phyloP scores from a whole-genome alignment of 2,113 vertebrate genomes.

The Drymodes brunneopygia region DNA sequence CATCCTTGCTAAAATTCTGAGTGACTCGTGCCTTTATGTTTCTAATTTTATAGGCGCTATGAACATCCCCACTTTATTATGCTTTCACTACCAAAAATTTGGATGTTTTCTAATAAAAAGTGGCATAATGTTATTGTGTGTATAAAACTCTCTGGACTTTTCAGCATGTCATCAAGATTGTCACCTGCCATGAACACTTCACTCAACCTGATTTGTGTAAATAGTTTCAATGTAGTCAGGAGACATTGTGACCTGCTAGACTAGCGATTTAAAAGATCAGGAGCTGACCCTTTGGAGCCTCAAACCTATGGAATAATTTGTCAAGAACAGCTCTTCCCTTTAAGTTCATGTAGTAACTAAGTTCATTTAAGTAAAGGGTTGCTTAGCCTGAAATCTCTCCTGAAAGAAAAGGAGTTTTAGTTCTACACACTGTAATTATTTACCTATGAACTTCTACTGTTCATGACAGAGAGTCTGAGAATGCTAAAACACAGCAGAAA shows the following conservation, averaged over 20 bases:
- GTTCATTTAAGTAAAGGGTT: constrained; percentile 16
- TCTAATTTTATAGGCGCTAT: neutral
- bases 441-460: neutral
- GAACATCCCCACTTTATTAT: neutral
- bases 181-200: neutral
- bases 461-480: neutral
- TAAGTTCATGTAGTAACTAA: neutral
- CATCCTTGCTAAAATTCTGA: neutral
- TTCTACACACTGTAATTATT: constrained; percentile 17
- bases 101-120: neutral
- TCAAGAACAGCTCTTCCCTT: constrained; percentile 16
- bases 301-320: neutral
- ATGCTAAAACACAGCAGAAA: neutral
- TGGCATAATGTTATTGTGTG: neutral
- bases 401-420: neutral
- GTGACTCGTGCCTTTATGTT: neutral
- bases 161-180: neutral
- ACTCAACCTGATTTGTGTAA: neutral
- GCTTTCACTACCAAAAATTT: neutral
- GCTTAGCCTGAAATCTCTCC: neutral
- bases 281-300: neutral
- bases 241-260: neutral
- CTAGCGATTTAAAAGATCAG: neutral
- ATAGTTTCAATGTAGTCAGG: neutral
- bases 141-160: neutral